Percentiles rank a stretch among this genome's conserved stretches.
These are phyloP conservation scores for Sphinx pinastri DNA, from an alignment of 2,888 invertebrate genomes.

Conservation along the genomic window DNA sequence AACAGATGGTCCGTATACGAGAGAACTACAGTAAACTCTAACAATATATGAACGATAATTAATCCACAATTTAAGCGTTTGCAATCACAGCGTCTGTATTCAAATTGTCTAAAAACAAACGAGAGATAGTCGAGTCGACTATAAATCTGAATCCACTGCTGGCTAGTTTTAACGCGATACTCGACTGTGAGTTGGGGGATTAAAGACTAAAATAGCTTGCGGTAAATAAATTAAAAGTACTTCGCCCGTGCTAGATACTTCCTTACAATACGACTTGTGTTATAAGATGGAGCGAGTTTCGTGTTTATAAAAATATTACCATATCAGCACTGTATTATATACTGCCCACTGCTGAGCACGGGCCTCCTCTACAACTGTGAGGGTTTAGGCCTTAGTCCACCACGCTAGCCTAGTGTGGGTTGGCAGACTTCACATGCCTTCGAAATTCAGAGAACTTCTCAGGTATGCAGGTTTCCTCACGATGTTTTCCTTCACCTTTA, in stretches of 20 bases:
- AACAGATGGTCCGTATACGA: too few species aligned
- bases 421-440: too few species aligned
- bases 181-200: slow-evolving; percentile 39
- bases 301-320: background rate
- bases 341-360: too few species aligned
- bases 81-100: slow-evolving; percentile 47
- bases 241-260: slow-evolving; percentile 59
- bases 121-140: slow-evolving; percentile 61
- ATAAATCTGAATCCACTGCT: slow-evolving; percentile 59
- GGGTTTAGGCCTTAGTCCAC: too few species aligned
- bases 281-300: slow-evolving; percentile 35
- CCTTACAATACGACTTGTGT: slow-evolving; percentile 46
- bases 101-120: slow-evolving; percentile 66
- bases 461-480: too few species aligned
- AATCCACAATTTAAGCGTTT: slow-evolving; percentile 34
- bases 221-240: slow-evolving; percentile 59
- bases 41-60: slow-evolving; percentile 48
- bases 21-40: background rate
- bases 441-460: too few species aligned
- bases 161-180: slow-evolving; percentile 35
- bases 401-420: too few species aligned
- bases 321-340: too few species aligned
- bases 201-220: slow-evolving; percentile 53
- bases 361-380: too few species aligned
- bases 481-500: too few species aligned